These are phyloP conservation scores for Pogonomyrmex barbatus DNA, from an alignment of 1,140 invertebrate species.

Conservation along the genomic window DNA sequence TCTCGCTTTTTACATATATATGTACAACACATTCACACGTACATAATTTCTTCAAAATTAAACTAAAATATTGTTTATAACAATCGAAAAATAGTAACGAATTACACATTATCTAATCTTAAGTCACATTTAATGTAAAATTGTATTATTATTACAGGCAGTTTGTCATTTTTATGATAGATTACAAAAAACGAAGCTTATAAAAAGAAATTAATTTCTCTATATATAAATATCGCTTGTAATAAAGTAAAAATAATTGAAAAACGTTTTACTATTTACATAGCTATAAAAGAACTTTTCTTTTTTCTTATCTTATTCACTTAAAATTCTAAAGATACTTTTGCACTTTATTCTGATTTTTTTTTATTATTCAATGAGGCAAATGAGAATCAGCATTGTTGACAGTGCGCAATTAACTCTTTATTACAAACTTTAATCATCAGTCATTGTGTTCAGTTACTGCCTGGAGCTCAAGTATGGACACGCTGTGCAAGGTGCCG, in stretches of 20 bases:
- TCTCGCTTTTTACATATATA: background rate
- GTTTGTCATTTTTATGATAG: background rate
- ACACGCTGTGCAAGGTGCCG: no score
- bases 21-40: no score
- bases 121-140: background rate
- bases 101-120: background rate
- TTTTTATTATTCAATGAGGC: no score
- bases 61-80: no score
- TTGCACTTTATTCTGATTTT: background rate
- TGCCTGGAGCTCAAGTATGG: no score
- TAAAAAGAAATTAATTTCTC: background rate
- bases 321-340: background rate
- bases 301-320: background rate
- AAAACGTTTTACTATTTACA: background rate
- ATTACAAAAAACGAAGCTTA: background rate
- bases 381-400: no score
- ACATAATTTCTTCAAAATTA: no score
- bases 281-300: background rate
- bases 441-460: no score
- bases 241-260: background rate
- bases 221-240: background rate
- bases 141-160: slow-evolving; percentile 5
- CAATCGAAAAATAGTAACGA: no score
- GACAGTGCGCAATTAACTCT: no score
- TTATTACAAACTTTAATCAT: no score